Base-by-base conservation (phyloP, 2,888 invertebrate genomes). In the Sphaerophoria rueppellii region DNA sequence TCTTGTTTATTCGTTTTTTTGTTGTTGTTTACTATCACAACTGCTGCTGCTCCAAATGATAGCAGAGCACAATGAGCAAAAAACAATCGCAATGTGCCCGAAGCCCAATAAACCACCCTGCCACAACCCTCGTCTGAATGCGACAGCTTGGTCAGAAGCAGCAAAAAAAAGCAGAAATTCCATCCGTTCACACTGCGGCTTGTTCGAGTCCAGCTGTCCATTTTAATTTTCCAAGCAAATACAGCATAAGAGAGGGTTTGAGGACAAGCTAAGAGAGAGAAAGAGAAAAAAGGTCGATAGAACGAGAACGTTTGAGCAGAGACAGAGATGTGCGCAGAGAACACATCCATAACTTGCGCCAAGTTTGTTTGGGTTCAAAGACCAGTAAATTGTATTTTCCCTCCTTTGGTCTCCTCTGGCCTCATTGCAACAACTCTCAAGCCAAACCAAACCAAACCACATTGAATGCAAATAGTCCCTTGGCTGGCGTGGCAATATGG, bases 341-440 rank as follows among this genome's bases (percentile, higher is more conserved):
- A 60, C 83, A 80, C 35, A 82, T 16, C 32, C 52, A 67, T 60
- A 58, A 75, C 46, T 75, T 81, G 81, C 85, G 81, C 76, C 70
- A 83, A 77, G 74, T 86, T 87, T 87, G 87, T 87, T 87, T 87
- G 87, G 86, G 87, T 87, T 87, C 87, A 87, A 87, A 87, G 87
- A 87, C 87, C 87, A 87, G 87, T 82, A 86, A 87, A 87, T 87
- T 85, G 75, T 50, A 24, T 24, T 24, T 24, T 24, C 24, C 24
- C 24, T 24, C 24, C 24, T 24, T 2, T 24, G 57, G 54, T 76
- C 73, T 58, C 75, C 77, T 69, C 46, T 80, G 9, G 48, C 72
- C 2, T 34, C 61, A 43, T 58, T 50, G 52, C 12, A 63, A 40
- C 65, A 43, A 32, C 52, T 57, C 71, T 43, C 40, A 76, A 24